Percentiles rank a stretch among this genome's conserved stretches.
phyloP scores from a whole-genome alignment of 1,140 invertebrate species.

The Anthonomus grandis region DNA sequence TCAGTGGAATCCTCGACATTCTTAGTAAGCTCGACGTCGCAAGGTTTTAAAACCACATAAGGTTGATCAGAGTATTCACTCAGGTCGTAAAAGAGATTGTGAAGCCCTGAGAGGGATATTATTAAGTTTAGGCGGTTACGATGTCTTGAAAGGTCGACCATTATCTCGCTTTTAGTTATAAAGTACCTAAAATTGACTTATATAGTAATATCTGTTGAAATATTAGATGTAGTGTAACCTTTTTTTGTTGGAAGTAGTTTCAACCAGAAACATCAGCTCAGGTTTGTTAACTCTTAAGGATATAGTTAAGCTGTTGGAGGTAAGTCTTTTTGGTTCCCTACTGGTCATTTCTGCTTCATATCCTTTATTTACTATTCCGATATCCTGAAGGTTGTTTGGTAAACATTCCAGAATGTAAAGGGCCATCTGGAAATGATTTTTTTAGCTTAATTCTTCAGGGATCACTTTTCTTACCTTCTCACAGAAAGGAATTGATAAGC shows the following conservation, averaged over 20 bases:
- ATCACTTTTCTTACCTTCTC: slow-evolving; percentile 52
- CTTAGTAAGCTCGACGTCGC: slow-evolving; percentile 68
- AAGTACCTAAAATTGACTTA: slow-evolving; percentile 51
- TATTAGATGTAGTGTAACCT: slow-evolving; percentile 42
- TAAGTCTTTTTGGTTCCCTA: slow-evolving; percentile 38
- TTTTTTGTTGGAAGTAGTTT: slow-evolving; percentile 63
- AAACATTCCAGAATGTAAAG: slow-evolving; percentile 66
- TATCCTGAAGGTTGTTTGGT: slow-evolving; percentile 55
- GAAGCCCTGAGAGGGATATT: slow-evolving; percentile 63
- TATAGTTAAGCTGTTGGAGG: slow-evolving; percentile 58
- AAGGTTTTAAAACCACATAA: slow-evolving; percentile 62
- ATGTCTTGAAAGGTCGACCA: slow-evolving; percentile 70
- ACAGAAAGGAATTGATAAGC: slow-evolving; percentile 69
- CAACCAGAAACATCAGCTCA: slow-evolving; percentile 74
- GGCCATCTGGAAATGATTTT: slow-evolving; percentile 36
- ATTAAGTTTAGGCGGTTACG: slow-evolving; percentile 62
- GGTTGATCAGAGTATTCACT: slow-evolving; percentile 52
- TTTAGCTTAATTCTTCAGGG: neutral
- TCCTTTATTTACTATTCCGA: slow-evolving; percentile 65
- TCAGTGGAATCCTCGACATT: slow-evolving; percentile 62
- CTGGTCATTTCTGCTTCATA: slow-evolving; percentile 52
- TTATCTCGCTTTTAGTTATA: slow-evolving; percentile 69
- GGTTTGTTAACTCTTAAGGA: slow-evolving; percentile 71
- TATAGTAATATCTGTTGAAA: neutral
- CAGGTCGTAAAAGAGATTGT: slow-evolving; percentile 58